Evolutionary conservation across 1,140 invertebrate genomes (phyloP), one percentile per base, ranked within the genome.

Genomic region (Eubasilissa regina): DNA sequence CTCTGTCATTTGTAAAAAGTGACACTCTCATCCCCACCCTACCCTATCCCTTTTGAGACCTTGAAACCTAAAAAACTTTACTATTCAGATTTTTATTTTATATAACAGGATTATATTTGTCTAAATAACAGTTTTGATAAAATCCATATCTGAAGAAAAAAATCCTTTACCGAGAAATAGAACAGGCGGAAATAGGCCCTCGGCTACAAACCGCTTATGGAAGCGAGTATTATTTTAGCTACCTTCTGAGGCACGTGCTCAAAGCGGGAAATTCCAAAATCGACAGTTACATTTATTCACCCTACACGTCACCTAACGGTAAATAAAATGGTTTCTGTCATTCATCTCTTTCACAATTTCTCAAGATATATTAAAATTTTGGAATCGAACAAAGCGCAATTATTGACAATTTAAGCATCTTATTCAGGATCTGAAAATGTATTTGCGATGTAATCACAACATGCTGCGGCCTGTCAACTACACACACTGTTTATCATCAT

Each of bases 151-250:
- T 47, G 9, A 68, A 68, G 44, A 3, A 48, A 45, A 66, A 66
- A 68, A 47, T 17, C 35, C 8, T 11, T 13, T 47, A 68, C 45
- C 47, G 64, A 45, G 45, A 68, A n/a, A 68, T 13, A 47, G 60
- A 47, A 47, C 12, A 68, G 19, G 64, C 64, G 64, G 64, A 45
- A 68, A 68, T 68, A 13, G 64, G 44, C 64, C 45, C 44, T 68
- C 64, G 4, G 64, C 12, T 47, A 19, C 64, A 68, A 43, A 45
- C 60, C 55, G 17, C 55, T 12, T 56, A 11, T 15, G 55, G 60
- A 25, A 25, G n/a, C n/a, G 35, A 44, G 64, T 43, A 47, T 47
- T 68, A 43, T 68, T 68, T 68, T 68, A 47, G 64, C 9, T 45
- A 45, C 43, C 3, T 15, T 12, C 48, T 15, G 44, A 68, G 35